Evolutionary conservation across 1,140 invertebrate genomes (phyloP).

Genomic region (Sipha flava): DNA sequence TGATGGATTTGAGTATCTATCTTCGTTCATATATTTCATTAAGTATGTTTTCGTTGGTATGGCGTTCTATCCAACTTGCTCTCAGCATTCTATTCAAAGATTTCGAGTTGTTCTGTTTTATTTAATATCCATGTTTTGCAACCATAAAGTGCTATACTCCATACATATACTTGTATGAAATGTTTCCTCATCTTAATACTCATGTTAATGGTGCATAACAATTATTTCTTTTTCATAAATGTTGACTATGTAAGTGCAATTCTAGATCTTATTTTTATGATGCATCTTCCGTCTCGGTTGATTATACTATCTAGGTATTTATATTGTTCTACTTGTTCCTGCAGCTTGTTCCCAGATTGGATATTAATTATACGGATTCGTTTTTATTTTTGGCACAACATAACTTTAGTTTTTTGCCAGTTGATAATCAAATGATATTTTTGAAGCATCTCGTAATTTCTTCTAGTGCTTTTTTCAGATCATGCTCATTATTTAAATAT

Average conservation of each 20-base stretch:
- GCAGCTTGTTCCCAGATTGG: not conserved
- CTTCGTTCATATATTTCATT: not conserved
- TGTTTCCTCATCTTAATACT: not conserved
- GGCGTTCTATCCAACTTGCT: not conserved
- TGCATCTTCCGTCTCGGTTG: too few relatives aligned
- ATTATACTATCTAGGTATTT: too few relatives aligned
- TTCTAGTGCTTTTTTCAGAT: too few relatives aligned
- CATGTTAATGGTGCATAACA: not conserved
- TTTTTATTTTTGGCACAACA: slow-evolving; percentile 16
- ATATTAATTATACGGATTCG: not conserved
- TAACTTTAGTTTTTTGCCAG: too few relatives aligned
- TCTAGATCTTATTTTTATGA: too few relatives aligned
- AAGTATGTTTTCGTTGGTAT: not conserved
- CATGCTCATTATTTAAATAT: not conserved
- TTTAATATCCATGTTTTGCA: too few relatives aligned
- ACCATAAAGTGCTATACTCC: slow-evolving; percentile 22
- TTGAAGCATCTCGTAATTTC: not conserved
- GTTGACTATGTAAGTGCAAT: not conserved
- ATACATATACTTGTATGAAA: slow-evolving; percentile 15
- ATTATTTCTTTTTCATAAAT: not conserved
- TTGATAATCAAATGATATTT: slow-evolving; percentile 27
- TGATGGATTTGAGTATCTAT: not conserved
- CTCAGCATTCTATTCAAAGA: not conserved
- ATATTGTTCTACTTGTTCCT: slow-evolving; percentile 7
- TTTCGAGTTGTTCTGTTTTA: not conserved